These are phyloP conservation scores for Schizopygopsis pylzovi DNA, from an alignment of 2,797 vertebrate genomes.

Conservation along the genomic window DNA sequence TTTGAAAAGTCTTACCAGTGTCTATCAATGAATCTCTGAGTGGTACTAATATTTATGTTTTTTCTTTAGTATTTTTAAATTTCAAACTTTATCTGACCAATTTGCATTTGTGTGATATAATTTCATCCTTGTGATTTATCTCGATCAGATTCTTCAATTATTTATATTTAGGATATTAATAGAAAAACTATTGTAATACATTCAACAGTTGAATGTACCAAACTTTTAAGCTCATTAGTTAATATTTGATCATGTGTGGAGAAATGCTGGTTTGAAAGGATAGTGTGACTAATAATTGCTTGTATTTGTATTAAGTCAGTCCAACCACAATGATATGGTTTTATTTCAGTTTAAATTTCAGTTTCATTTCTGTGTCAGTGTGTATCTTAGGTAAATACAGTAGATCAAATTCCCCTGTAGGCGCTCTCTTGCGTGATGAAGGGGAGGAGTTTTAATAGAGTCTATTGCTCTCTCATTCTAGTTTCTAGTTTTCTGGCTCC, in stretches of 20 bases:
- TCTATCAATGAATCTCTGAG: too few species aligned
- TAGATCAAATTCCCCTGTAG: not conserved
- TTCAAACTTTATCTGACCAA: not conserved
- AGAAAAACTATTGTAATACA: not conserved
- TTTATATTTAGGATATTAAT: not conserved
- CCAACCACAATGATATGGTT: not conserved
- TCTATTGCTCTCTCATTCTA: not conserved
- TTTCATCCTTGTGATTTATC: not conserved
- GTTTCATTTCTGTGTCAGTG: not conserved
- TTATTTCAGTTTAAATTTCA: not conserved
- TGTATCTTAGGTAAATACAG: not conserved
- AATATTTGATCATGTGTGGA: not conserved
- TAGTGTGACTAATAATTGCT: not conserved
- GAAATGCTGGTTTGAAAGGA: not conserved
- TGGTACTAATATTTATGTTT: too few species aligned
- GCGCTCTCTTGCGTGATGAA: not conserved
- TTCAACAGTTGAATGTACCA: not conserved
- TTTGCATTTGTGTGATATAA: not conserved
- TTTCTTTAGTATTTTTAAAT: too few species aligned
- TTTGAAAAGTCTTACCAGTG: not conserved
- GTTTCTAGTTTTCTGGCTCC: not conserved
- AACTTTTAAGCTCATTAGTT: not conserved
- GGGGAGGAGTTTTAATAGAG: not conserved
- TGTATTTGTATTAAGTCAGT: not conserved
- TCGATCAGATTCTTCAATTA: not conserved